Percentiles rank a stretch among this genome's conserved stretches.
These are phyloP conservation scores for Cataglyphis altisquamis DNA, from an alignment of 2,888 invertebrate genomes.

Conservation along the genomic window DNA sequence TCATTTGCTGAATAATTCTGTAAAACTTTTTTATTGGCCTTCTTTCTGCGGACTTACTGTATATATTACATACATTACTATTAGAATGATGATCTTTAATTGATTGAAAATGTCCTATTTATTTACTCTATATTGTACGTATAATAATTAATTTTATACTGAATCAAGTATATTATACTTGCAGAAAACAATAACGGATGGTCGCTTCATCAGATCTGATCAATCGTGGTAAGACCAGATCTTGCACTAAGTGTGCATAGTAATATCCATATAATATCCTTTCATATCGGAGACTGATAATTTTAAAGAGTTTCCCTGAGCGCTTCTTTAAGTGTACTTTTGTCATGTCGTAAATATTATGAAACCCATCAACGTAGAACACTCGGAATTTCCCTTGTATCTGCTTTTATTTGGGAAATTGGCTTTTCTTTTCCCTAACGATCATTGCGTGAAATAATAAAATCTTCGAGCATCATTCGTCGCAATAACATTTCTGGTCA, in stretches of 20 bases:
- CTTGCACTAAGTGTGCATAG: neutral
- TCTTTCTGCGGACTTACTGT: too few relatives aligned
- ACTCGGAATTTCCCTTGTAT: slow-evolving; percentile 45
- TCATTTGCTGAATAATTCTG: too few relatives aligned
- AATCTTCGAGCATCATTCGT: neutral
- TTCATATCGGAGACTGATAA: neutral
- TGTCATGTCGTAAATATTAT: slow-evolving; percentile 61
- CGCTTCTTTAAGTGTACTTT: slow-evolving; percentile 47
- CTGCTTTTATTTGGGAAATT: slow-evolving; percentile 49
- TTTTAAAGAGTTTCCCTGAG: neutral
- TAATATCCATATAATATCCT: too few relatives aligned
- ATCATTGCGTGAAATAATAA: neutral
- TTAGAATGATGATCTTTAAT: neutral
- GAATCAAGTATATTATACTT: neutral
- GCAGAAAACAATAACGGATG: slow-evolving; percentile 18
- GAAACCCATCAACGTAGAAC: slow-evolving; percentile 54
- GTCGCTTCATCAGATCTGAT: neutral
- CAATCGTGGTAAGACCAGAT: neutral
- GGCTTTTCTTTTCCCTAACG: neutral
- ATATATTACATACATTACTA: neutral
- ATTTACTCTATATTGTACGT: neutral
- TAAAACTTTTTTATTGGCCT: too few relatives aligned
- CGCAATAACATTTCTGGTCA: neutral
- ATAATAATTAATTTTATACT: neutral
- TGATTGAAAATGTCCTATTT: neutral